Evolutionary conservation across 2,888 invertebrate species (phyloP).

Genomic region (Pollenia angustigena): DNA sequence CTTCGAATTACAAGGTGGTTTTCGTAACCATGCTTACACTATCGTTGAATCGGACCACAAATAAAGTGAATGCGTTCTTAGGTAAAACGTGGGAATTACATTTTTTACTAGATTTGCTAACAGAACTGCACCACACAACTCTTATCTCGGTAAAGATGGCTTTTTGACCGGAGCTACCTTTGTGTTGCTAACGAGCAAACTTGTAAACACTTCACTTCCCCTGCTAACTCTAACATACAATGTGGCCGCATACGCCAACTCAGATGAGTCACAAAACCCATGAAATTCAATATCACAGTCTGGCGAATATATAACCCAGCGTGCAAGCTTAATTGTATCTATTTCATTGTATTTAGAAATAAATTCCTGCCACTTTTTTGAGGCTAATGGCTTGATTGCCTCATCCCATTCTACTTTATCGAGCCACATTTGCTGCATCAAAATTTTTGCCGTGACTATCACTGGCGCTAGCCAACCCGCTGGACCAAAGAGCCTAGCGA

Average conservation of each 20-base stretch:
- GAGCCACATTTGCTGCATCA: conserved; percentile 35
- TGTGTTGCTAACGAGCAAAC: neutral
- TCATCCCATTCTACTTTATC: too few species aligned
- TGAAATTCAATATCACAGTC: too few species aligned
- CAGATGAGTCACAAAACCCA: too few species aligned
- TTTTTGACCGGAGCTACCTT: neutral
- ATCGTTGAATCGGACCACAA: too few species aligned
- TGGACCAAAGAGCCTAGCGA: conserved; percentile 36
- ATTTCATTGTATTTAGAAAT: too few species aligned
- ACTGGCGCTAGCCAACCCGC: conserved; percentile 24
- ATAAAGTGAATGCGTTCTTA: neutral
- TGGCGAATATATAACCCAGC: too few species aligned
- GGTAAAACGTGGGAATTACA: neutral
- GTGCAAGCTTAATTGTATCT: too few species aligned
- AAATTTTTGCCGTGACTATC: conserved; percentile 15
- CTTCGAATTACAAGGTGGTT: too few species aligned
- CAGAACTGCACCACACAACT: neutral
- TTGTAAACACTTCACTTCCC: neutral
- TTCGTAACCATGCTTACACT: too few species aligned
- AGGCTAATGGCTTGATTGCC: too few species aligned
- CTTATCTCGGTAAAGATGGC: neutral
- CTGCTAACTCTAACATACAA: neutral
- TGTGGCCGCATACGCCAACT: too few species aligned
- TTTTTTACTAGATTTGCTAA: neutral
- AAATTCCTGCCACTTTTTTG: too few species aligned